Evolutionary conservation across 2,797 vertebrate species (phyloP), one percentile per base, ranked within the genome.

Genomic region (Odontamblyopus lacepedii): DNA sequence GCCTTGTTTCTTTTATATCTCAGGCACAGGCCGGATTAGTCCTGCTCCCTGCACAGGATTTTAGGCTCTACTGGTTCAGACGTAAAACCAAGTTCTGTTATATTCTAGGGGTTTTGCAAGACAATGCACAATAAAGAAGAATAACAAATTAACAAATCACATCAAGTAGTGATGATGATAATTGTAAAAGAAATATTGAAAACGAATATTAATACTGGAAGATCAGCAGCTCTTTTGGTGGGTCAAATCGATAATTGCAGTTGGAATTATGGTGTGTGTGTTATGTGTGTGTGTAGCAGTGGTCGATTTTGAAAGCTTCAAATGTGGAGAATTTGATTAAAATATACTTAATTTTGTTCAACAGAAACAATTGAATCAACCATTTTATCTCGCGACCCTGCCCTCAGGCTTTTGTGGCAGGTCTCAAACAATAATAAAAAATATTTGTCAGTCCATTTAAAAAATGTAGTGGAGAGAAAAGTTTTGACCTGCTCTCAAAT

Each of bases 21-120:
- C 16, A 32, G 29, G 27, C 65, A 67, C 65, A 67, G 29, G 27
- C 27, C 32, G 27, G 65, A 67, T 67, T 67, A 67, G 65, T 53
- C 65, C 27, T 18, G 23, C 44, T 51, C 44, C 48, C 48, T 32
- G 65, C 48, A 18, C 65, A 67, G 65, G 65, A 67, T 51, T 67
- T 67, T 29, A 18, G 26, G 65, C 65, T 67, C 19, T 29, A 53
- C 48, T 51, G 65, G 16, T 53, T 53, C 9, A 16, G 16, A n/a
- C 48, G 32, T 7, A 30, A 53, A 53, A 67, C 48, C 26, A 53
- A n/a, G 41, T 50, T 50, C 63, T 50, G 23, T 15, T 50, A 50
- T 50, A 50, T 16, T 4, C 18, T 66, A 50, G 44, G 44, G 5
- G 23, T 16, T 66, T 50, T 50, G 63, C 2, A 44, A 23, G 0